Evolutionary conservation across 1,140 invertebrate genomes (phyloP), one percentile per base, ranked within the genome.

Genomic region (Melipona quadrifasciata): DNA sequence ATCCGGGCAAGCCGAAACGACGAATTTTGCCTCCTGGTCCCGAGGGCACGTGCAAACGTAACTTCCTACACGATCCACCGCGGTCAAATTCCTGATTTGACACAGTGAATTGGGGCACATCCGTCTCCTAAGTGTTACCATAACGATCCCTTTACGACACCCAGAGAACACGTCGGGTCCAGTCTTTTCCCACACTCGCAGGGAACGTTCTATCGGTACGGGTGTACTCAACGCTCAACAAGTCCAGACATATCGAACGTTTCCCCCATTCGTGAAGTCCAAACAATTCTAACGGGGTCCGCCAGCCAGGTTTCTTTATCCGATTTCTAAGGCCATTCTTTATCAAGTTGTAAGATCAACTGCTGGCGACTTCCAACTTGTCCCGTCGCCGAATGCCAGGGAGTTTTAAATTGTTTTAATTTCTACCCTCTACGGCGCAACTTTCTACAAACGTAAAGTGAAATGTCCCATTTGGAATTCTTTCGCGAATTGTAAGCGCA

Each of bases 391-490:
- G 65, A 61, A 39, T 10, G 1, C 51, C 12, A 12, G 24, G 6
- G 57, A 80, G 19, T 74, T 51, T 51, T 74, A 74, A 73, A 81
- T 81, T 81, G 61, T 81, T 81, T 71, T 81, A 53, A 47, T 74
- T 39, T 74, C 53, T 51, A 31, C 70, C 53, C 65, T 24, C 57
- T 2, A 47, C 39, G 53, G 70, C 47, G 57, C 74, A 81, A 74
- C 70, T 81, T 73, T 31, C 39, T 8, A 6, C 24, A 65, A n/a
- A 64, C 70, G 39, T 47, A 34, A 81, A 81, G 55, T 74, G 80
- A 74, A 64, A 39, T 34, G 57, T 27, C 24, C 2, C 80, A 16
- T 24, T 57, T 47, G 27, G 27, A 51, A 53, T 31, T 34, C 71
- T 74, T 16, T 17, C 14, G 55, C 19, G n/a, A 47, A 39, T 58